Evolutionary conservation across 1,140 invertebrate genomes (phyloP).

Genomic region (Rhynchophorus ferrugineus): DNA sequence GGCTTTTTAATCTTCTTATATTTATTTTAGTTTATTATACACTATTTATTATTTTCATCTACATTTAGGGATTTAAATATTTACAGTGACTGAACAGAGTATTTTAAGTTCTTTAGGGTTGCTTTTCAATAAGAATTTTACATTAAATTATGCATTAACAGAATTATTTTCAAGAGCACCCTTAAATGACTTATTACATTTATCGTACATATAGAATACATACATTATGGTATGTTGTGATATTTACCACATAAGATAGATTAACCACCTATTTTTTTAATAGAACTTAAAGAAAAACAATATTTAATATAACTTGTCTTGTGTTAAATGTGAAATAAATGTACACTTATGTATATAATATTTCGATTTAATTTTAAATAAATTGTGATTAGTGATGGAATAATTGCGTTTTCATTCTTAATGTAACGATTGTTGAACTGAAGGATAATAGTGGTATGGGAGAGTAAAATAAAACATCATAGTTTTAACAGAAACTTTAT

Average conservation of each 20-base stretch:
- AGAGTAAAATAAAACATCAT: conserved; percentile 2
- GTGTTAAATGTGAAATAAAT: conserved; percentile 11
- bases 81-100: neutral
- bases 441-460: no score
- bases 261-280: conserved; percentile 9
- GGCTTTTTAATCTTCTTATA: neutral
- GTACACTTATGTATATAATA: conserved; percentile 1
- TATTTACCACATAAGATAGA: conserved; percentile 7
- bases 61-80: no score
- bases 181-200: neutral
- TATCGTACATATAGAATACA: neutral
- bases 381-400: no score
- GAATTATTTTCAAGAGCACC: neutral
- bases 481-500: conserved; percentile 35
- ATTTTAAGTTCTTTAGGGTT: neutral
- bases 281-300: conserved; percentile 7
- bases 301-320: conserved; percentile 4
- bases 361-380: neutral
- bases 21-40: neutral
- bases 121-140: no score
- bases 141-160: neutral
- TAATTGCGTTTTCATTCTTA: neutral
- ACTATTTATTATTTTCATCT: no score
- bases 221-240: conserved; percentile 9
- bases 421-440: no score